Evolutionary conservation across 1,140 invertebrate species (phyloP).

Genomic region (Diorhabda elongata): DNA sequence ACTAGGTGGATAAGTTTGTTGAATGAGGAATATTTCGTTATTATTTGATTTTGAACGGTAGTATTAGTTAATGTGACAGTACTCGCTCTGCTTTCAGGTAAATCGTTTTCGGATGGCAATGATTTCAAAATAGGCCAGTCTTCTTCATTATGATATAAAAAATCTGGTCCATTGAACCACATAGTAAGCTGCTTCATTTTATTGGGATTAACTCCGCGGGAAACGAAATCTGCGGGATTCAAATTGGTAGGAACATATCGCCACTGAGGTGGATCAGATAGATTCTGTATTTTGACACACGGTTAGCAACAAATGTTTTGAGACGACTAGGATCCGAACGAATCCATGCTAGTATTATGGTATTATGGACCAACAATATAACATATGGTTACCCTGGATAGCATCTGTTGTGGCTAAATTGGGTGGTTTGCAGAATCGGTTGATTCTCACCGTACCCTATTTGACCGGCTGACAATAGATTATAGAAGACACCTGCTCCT

Average conservation of each 20-base stretch:
- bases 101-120: background rate
- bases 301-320: conserved; percentile 41
- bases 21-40: background rate
- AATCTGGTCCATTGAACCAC: conserved; percentile 37
- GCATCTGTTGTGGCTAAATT: background rate
- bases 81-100: background rate
- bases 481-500: conserved; percentile 15
- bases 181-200: conserved; percentile 31
- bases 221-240: conserved; percentile 49
- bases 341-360: conserved; percentile 34
- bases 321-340: conserved; percentile 25
- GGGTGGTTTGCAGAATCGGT: conserved; percentile 20
- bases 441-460: conserved; percentile 9
- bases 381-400: too few species aligned
- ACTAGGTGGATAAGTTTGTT: too few species aligned
- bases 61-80: conserved; percentile 24
- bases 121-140: background rate
- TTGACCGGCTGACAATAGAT: conserved; percentile 7
- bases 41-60: background rate
- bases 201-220: conserved; percentile 38
- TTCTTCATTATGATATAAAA: background rate
- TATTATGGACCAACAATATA: background rate
- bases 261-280: conserved; percentile 35
- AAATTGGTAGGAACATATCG: conserved; percentile 38
- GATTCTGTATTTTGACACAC: conserved; percentile 43